These are phyloP conservation scores for Leptopterna dolabrata DNA, from an alignment of 2,888 invertebrate species.

Conservation along the genomic window DNA sequence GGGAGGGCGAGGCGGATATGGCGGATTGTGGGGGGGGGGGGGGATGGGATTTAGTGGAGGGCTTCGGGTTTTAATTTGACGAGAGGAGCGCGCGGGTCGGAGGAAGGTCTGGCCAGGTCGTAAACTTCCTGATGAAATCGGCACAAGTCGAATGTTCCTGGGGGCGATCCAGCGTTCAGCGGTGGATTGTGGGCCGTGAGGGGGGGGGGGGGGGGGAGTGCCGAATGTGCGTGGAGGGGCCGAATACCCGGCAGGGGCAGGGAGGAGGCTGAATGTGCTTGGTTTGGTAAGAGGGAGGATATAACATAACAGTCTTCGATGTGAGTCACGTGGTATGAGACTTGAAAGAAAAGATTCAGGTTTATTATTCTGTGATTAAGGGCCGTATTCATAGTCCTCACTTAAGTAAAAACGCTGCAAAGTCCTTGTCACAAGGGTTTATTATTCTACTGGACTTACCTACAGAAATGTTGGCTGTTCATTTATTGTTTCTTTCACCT, in stretches of 20 bases:
- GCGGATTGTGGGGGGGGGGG: neutral
- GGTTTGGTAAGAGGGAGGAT: neutral
- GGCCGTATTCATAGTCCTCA: too few relatives aligned
- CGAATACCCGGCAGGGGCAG: neutral
- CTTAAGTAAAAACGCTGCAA: too few relatives aligned
- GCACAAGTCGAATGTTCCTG: neutral
- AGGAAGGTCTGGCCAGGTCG: slow-evolving; percentile 12
- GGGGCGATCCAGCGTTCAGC: neutral
- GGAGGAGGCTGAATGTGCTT: neutral
- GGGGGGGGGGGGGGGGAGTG: neutral
- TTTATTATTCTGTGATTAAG: too few relatives aligned
- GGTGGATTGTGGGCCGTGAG: neutral
- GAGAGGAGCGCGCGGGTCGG: neutral
- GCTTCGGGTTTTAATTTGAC: neutral
- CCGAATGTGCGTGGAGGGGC: neutral
- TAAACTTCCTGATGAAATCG: slow-evolving; percentile 42
- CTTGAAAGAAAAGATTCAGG: too few relatives aligned
- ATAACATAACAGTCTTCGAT: too few relatives aligned
- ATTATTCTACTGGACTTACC: too few relatives aligned
- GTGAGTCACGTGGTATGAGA: too few relatives aligned
- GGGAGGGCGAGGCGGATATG: neutral
- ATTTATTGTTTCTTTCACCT: too few relatives aligned
- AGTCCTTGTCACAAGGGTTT: too few relatives aligned
- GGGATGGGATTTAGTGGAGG: neutral
- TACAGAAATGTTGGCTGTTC: too few relatives aligned